phyloP scores from a whole-genome alignment of 2,797 vertebrate species.

The Tarsius wallacei region DNA sequence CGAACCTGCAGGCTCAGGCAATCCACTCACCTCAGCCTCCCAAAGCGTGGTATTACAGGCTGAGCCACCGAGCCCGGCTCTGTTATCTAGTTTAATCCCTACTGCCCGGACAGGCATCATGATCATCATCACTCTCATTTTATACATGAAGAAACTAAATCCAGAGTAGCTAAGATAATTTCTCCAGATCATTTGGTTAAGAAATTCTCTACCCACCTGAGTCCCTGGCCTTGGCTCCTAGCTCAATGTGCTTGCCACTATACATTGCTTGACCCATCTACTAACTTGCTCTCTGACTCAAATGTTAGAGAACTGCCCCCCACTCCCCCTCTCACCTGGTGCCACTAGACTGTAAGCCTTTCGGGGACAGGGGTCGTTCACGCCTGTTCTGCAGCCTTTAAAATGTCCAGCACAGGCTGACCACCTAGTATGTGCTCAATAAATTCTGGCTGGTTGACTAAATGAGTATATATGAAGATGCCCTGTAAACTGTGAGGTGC shows the following conservation, averaged over 20 bases:
- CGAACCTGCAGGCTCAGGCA: no score
- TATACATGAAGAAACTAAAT: conserved; percentile 62
- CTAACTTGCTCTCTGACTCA: conserved; percentile 9
- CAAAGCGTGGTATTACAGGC: no score
- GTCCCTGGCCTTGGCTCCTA: conserved; percentile 1
- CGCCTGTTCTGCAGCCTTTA: conserved; percentile 37
- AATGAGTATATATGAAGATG: not conserved
- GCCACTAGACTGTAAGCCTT: not conserved
- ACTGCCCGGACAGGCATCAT: not conserved
- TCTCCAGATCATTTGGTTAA: not conserved
- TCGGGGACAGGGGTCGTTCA: not conserved
- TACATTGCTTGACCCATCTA: not conserved
- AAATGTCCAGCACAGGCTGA: not conserved
- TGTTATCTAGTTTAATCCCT: conserved; percentile 44
- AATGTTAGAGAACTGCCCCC: not conserved
- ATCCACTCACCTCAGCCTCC: no score
- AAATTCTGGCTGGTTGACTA: conserved; percentile 41
- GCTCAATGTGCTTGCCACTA: not conserved
- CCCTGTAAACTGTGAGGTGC: not conserved
- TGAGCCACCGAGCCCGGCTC: no score
- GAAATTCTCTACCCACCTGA: conserved; percentile 2
- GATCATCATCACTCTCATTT: not conserved
- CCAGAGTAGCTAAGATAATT: not conserved
- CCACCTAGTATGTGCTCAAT: conserved; percentile 26
- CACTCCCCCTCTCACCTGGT: not conserved